Evolutionary conservation across 53 echinoderm and acorn worm genomes (phyloP).

Genomic region (Apostichopus leukothele): DNA sequence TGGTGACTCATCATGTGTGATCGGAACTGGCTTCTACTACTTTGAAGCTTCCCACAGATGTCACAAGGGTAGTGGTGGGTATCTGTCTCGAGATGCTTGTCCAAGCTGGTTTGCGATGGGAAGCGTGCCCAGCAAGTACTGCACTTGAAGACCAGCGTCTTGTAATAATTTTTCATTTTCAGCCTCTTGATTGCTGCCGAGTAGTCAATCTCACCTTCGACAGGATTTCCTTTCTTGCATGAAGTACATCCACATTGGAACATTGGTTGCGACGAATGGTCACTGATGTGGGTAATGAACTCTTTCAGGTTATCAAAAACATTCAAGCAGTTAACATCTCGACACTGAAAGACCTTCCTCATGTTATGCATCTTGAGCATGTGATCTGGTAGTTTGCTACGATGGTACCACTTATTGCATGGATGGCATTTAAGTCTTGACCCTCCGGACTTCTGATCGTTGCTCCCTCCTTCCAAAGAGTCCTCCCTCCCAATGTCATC

Average conservation of each 20-base stretch:
- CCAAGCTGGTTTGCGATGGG: constrained; percentile 68
- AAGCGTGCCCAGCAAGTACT: constrained; percentile 88
- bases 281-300: constrained; percentile 63
- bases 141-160: constrained; percentile 79
- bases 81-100: constrained; percentile 66
- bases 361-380: constrained; percentile 80
- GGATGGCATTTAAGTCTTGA: constrained; percentile 83
- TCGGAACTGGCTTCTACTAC: constrained; percentile 82
- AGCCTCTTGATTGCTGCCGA: constrained; percentile 66
- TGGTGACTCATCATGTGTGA: constrained; percentile 79
- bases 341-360: constrained; percentile 86
- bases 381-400: constrained; percentile 66
- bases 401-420: constrained; percentile 77
- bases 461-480: background rate
- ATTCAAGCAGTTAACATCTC: constrained; percentile 57
- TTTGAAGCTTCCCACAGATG: constrained; percentile 69
- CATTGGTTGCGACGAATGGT: constrained; percentile 63
- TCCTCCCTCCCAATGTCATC: constrained; percentile 15
- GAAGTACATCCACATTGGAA: constrained; percentile 83
- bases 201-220: constrained; percentile 54
- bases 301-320: constrained; percentile 58
- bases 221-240: constrained; percentile 59
- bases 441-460: constrained; percentile 41
- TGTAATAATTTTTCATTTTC: constrained; percentile 85
- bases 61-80: constrained; percentile 75